Base-by-base conservation (phyloP, 2,888 invertebrate genomes). In the Amiota minor region DNA sequence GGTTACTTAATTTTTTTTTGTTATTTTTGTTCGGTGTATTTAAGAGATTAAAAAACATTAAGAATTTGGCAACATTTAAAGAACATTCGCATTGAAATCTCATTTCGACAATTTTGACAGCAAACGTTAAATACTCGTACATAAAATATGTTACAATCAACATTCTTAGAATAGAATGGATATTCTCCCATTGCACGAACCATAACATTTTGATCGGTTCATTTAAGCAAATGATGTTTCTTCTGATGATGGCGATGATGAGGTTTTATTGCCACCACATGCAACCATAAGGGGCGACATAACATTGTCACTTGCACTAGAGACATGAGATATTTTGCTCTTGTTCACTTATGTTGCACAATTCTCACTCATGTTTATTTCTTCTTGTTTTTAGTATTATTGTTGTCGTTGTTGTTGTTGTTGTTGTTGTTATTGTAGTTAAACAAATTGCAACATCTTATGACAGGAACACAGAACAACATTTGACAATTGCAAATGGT, bases 381-480 rank as follows among this genome's bases (percentile, higher is more conserved):
- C 6, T 35, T 35, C 35, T 35, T 35, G 35, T 3, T 23, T 23
- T 23, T 73, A 73, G 72, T 68, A 65, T 77, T 72, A 16, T 70
- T 73, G 72, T 61, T 70, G 69, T 70, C 74, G 76, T 77, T 75
- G 75, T 77, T 72, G 18, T 70, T 73, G 72, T 61, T 70, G 69
- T 70, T 74, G 76, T 77, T 75, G 75, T 65, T 11, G 20, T 50
- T 64, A 16, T 64, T 64, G 35, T 16, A 35, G 45, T 46, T 46
- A 23, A 86, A 86, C 86, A 85, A 84, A 84, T 84, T 84, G 83
- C 83, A 79, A 80, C 86, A 80, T 83, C 81, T 84, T 86, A 84
- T 86, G 86, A 83, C 76, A 76, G 47, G 49, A 67, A 75, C 75
- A 74, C 79, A 83, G 76, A 76, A 23, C 64, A 64, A 76, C 76